phyloP scores from a whole-genome alignment of 2,113 vertebrate genomes.

The Saccopteryx bilineata region DNA sequence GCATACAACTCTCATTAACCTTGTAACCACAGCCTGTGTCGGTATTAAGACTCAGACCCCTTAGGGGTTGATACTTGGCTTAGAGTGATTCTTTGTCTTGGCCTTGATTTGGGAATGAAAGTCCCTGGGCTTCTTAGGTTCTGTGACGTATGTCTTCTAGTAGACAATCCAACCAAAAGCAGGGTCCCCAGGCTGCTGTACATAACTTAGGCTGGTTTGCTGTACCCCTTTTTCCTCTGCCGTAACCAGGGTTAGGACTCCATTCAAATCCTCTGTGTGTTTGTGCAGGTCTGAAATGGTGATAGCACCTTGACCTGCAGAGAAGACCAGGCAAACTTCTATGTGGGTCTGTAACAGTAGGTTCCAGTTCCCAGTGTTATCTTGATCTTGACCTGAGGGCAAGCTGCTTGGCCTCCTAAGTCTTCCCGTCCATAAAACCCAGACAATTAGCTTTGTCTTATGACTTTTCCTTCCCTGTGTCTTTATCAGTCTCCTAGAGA shows the following conservation, averaged over 20 bases:
- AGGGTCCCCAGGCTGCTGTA: neutral
- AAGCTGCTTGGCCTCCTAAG: neutral
- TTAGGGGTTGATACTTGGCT: slow-evolving; percentile 58
- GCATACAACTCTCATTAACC: neutral
- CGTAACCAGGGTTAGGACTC: neutral
- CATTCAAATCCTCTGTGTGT: neutral
- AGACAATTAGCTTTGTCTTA: neutral
- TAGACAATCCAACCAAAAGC: neutral
- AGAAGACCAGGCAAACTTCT: neutral
- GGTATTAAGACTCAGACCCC: slow-evolving; percentile 55
- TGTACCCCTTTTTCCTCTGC: neutral
- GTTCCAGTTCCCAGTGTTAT: neutral
- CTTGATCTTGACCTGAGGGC: neutral
- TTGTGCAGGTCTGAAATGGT: neutral
- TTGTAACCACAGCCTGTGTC: slow-evolving; percentile 48
- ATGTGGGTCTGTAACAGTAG: neutral
- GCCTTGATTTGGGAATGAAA: neutral
- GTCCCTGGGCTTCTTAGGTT: slow-evolving; percentile 30
- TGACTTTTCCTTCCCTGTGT: neutral
- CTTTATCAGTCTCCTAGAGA: neutral
- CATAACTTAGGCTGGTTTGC: neutral
- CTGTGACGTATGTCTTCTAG: neutral
- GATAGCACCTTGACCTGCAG: neutral
- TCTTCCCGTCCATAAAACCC: neutral
- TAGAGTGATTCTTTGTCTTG: slow-evolving; percentile 57